Percentiles rank a stretch among this genome's conserved stretches.
Conservation (phyloP, 2,113 vertebrate genomes). For the Oriolus oriolus region DNA sequence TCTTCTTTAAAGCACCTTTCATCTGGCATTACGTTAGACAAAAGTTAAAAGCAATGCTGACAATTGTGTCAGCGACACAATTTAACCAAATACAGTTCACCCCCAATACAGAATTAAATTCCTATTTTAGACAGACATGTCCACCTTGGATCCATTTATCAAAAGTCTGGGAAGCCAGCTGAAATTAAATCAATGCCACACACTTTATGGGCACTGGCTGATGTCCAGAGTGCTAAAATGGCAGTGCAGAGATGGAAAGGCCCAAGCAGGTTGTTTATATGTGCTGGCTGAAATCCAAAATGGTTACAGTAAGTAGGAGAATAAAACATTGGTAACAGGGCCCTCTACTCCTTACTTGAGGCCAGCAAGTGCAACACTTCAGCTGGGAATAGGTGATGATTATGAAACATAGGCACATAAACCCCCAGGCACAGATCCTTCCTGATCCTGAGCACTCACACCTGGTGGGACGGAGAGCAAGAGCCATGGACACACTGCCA, state of each 20-base stretch:
- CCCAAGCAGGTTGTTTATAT: slow-evolving; percentile 41
- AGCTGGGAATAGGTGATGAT: not conserved
- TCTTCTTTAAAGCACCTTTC: not conserved
- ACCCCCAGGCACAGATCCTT: not conserved
- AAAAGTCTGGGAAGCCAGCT: slow-evolving; percentile 46
- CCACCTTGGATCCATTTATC: slow-evolving; percentile 16
- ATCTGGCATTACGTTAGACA: not conserved
- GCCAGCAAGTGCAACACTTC: not conserved
- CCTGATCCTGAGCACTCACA: not conserved
- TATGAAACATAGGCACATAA: not conserved
- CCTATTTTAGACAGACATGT: not conserved
- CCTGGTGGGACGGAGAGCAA: not conserved
- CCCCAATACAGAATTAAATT: not conserved
- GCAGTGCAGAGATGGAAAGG: slow-evolving; percentile 48
- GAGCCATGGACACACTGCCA: not conserved
- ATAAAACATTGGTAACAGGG: slow-evolving; percentile 48
- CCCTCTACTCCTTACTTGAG: not conserved
- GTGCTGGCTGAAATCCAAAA: slow-evolving; percentile 44
- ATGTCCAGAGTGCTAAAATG: slow-evolving; percentile 56
- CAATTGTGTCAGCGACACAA: not conserved
- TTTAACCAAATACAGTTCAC: not conserved
- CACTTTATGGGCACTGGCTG: slow-evolving; percentile 41
- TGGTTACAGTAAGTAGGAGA: slow-evolving; percentile 47
- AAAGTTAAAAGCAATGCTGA: not conserved
- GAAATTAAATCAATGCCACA: slow-evolving; percentile 58